Evolutionary conservation across 2,113 vertebrate genomes (phyloP).

Genomic region (Oenanthe oenanthe): DNA sequence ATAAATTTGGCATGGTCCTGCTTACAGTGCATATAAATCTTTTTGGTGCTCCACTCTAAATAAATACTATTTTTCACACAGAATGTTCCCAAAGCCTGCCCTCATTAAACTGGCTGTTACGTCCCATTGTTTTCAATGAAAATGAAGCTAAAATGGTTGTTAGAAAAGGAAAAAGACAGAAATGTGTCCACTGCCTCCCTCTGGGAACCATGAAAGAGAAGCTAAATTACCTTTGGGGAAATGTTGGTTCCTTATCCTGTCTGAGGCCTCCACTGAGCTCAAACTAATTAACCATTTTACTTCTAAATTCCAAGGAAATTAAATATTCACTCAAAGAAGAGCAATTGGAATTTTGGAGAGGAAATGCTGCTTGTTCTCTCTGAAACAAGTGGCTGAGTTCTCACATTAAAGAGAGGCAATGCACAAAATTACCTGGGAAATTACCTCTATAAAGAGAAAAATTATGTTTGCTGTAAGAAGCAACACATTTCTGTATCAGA

Average conservation of each 20-base stretch:
- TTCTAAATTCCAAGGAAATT: constrained; percentile 35
- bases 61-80: not conserved
- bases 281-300: constrained; percentile 51
- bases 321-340: not conserved
- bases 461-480: not conserved
- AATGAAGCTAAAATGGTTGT: constrained; percentile 3
- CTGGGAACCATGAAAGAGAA: constrained; percentile 10
- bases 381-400: not conserved
- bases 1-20: not conserved
- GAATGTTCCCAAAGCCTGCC: not conserved
- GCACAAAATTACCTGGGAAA: not conserved
- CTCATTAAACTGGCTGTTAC: not conserved
- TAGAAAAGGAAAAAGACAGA: not conserved
- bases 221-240: constrained; percentile 18
- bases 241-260: not conserved
- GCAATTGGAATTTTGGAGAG: not conserved
- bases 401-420: not conserved
- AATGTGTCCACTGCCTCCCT: constrained; percentile 3
- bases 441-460: not conserved
- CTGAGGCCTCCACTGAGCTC: not conserved
- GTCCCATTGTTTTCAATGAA: constrained; percentile 1
- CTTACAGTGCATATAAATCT: not conserved
- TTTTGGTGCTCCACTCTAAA: not conserved
- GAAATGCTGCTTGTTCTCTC: not conserved
- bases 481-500: not conserved